A percentile compares a stretch with the other conserved stretches of the same genome.
Evolutionary conservation across 2,797 vertebrate genomes (phyloP).

Genomic region (Psittacula echo): DNA sequence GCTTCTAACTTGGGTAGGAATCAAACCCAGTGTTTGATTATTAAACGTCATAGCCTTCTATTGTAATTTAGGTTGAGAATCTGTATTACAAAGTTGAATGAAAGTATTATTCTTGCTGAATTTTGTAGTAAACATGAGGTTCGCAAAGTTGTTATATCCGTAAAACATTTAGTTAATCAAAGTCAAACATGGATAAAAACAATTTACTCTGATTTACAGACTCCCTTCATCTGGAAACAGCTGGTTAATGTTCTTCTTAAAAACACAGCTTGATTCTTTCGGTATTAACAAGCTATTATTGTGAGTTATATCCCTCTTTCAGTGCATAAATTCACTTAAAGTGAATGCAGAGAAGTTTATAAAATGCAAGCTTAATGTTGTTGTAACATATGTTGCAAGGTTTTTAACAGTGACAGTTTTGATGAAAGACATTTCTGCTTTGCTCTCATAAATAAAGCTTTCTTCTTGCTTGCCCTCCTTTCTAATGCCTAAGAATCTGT

Average conservation of each 20-base stretch:
- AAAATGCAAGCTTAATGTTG: constrained; percentile 78
- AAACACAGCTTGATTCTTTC: constrained; percentile 90
- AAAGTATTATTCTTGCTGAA: constrained; percentile 61
- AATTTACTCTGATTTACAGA: constrained; percentile 95
- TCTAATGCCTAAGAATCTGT: constrained; percentile 52
- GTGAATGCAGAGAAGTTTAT: constrained; percentile 82
- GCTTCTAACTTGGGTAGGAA: background rate
- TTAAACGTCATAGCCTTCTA: constrained; percentile 31
- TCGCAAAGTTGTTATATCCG: constrained; percentile 80
- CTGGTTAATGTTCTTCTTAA: constrained; percentile 94
- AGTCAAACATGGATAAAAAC: constrained; percentile 86
- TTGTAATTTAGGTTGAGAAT: background rate
- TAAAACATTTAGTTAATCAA: constrained; percentile 94
- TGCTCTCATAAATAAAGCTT: constrained; percentile 73
- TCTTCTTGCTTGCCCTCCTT: constrained; percentile 54
- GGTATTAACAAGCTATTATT: constrained; percentile 95
- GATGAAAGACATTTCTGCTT: constrained; percentile 73
- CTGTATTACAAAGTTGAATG: constrained; percentile 18
- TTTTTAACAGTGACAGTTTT: constrained; percentile 76
- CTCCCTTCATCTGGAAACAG: constrained; percentile 88
- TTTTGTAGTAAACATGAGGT: constrained; percentile 78
- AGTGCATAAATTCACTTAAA: constrained; percentile 85
- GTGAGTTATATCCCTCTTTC: constrained; percentile 88
- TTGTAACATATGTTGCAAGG: constrained; percentile 75
- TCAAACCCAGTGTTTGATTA: background rate